phyloP scores from a whole-genome alignment of 2,888 invertebrate species.

The Cryptocheilus praepositus region DNA sequence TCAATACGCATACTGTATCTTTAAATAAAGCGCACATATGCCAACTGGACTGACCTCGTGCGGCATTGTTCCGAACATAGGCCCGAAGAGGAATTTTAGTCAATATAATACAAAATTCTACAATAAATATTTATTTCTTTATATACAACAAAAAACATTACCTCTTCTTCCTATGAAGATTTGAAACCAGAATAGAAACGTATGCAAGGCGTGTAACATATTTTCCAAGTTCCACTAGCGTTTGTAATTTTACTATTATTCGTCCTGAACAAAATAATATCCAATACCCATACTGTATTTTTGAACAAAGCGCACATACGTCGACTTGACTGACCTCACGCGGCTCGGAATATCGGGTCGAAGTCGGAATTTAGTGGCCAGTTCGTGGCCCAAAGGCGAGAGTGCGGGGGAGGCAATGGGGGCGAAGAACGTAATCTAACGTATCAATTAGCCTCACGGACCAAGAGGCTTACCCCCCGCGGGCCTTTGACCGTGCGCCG shows the following conservation, averaged over 20 bases:
- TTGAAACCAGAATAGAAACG: no score
- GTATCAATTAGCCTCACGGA: slow-evolving; percentile 75
- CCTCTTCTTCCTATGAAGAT: no score
- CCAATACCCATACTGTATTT: not conserved
- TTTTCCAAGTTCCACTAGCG: no score
- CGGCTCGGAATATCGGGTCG: slow-evolving; percentile 34
- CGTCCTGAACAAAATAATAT: slow-evolving; percentile 4
- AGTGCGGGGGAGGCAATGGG: slow-evolving; percentile 38
- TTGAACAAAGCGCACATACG: not conserved
- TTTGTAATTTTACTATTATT: no score
- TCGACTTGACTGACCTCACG: not conserved
- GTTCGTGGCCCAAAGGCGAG: slow-evolving; percentile 45
- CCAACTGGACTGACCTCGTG: not conserved
- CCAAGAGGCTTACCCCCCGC: slow-evolving; percentile 74
- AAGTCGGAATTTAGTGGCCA: slow-evolving; percentile 69
- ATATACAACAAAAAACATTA: no score
- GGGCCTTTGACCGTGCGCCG: slow-evolving; percentile 74
- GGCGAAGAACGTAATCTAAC: slow-evolving; percentile 72
- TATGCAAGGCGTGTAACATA: no score
- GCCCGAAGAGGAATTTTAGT: no score
- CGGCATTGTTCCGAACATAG: no score
- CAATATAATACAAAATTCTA: no score
- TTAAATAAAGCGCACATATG: no score
- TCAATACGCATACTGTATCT: no score
- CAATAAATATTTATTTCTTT: no score